A percentile compares a stretch with the other conserved stretches of the same genome.
These are phyloP conservation scores for Liolophura sinensis DNA, from an alignment of 1,140 invertebrate genomes.

Conservation along the genomic window DNA sequence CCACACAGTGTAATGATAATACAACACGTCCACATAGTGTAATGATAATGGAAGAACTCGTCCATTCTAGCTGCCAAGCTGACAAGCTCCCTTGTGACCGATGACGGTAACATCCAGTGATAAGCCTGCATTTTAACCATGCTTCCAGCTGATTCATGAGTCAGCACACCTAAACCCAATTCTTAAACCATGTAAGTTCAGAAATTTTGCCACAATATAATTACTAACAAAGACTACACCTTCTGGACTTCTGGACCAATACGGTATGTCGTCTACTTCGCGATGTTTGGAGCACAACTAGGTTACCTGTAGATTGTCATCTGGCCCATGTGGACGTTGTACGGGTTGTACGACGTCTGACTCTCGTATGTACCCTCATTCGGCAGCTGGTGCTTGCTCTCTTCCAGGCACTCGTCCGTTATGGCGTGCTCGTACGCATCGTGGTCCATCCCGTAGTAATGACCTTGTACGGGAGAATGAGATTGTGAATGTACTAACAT, in stretches of 20 bases:
- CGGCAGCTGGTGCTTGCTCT: conserved; percentile 30
- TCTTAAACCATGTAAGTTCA: no score
- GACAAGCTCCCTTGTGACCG: no score
- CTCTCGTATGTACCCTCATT: conserved; percentile 37
- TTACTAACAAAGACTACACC: no score
- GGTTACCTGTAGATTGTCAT: conserved; percentile 62
- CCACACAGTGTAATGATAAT: no score
- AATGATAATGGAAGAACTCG: no score
- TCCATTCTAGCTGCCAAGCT: no score
- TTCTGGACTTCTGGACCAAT: no score
- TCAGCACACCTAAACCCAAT: no score
- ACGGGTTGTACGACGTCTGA: conserved; percentile 54
- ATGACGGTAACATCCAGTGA: not conserved
- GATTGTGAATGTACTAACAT: no score
- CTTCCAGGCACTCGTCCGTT: conserved; percentile 55
- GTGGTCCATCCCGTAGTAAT: conserved; percentile 60
- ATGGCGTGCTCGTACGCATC: conserved; percentile 60
- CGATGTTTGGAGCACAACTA: not conserved
- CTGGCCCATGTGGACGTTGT: conserved; percentile 62
- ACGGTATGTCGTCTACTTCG: no score
- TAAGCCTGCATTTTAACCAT: not conserved
- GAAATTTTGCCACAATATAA: no score
- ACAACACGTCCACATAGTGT: no score
- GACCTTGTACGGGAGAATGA: conserved; percentile 29
- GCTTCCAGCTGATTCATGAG: not conserved